These are phyloP conservation scores for Labeo calbasu DNA, from an alignment of 2,797 vertebrate species.

Conservation along the genomic window DNA sequence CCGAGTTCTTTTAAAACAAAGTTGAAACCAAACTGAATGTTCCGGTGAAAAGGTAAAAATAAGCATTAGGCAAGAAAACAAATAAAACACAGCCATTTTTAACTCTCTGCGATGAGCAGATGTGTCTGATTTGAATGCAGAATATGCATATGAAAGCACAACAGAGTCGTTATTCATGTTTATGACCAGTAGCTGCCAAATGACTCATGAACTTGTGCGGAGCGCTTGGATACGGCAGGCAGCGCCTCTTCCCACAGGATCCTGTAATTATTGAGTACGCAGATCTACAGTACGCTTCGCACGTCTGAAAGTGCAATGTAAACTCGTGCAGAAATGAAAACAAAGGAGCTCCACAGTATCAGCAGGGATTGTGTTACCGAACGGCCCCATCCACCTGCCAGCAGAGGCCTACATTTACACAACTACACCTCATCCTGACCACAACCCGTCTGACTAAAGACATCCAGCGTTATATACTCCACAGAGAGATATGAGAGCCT, in stretches of 20 bases:
- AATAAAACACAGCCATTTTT: neutral
- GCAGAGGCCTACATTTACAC: neutral
- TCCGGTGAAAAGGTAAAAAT: too few relatives aligned
- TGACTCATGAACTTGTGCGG: neutral
- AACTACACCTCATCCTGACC: neutral
- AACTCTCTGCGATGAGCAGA: neutral
- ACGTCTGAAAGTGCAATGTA: neutral
- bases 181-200: slow-evolving; percentile 6
- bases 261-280: neutral
- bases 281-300: neutral
- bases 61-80: neutral
- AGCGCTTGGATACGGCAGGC: neutral
- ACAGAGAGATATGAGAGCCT: neutral
- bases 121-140: neutral
- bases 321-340: neutral
- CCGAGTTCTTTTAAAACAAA: neutral
- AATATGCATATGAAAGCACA: neutral
- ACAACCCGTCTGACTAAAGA: neutral
- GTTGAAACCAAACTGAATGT: neutral
- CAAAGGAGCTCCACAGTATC: neutral
- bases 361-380: neutral
- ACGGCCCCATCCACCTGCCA: neutral
- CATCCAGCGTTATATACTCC: neutral
- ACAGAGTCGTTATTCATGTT: slow-evolving; percentile 1
- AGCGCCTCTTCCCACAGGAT: neutral